phyloP scores from a whole-genome alignment of 2,888 invertebrate genomes.

The Drosophila bunnanda region DNA sequence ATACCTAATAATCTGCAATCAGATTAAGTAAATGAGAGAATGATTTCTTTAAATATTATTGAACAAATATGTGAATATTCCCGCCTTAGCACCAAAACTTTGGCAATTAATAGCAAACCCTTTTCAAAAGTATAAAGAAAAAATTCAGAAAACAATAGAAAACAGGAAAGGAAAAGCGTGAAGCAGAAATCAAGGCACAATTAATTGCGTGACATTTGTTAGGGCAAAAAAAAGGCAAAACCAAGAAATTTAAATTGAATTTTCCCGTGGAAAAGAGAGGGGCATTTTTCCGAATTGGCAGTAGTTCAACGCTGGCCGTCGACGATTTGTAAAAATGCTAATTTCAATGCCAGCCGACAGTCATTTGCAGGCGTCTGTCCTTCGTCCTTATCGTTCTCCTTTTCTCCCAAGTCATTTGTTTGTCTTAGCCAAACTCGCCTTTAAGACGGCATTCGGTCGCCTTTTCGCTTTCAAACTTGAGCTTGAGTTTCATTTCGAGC shows the following conservation, averaged over 20 bases:
- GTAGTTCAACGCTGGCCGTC: conserved; percentile 49
- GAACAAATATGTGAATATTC: not conserved
- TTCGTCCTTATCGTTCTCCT: not conserved
- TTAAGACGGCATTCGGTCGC: conserved; percentile 22
- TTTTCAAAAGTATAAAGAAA: conserved; percentile 29
- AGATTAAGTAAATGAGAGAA: not conserved
- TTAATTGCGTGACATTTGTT: conserved; percentile 75
- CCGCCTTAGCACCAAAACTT: conserved; percentile 49
- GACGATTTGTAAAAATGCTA: conserved; percentile 76
- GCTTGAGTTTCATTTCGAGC: not conserved
- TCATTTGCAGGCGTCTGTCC: conserved; percentile 37
- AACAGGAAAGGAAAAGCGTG: conserved; percentile 57
- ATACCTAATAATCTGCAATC: too few species aligned
- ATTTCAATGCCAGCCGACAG: conserved; percentile 53
- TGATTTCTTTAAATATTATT: conserved; percentile 7
- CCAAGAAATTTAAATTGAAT: conserved; percentile 61
- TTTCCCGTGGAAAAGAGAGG: conserved; percentile 27
- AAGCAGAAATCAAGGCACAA: conserved; percentile 74
- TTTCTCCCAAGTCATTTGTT: conserved; percentile 13
- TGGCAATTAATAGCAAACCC: conserved; percentile 63
- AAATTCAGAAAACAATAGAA: not conserved
- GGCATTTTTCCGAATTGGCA: conserved; percentile 61
- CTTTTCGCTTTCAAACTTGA: conserved; percentile 10
- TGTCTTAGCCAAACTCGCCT: conserved; percentile 30
- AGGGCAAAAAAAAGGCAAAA: conserved; percentile 25